phyloP scores from a whole-genome alignment of 1,140 invertebrate species.

The Alviniconcha marisindica region DNA sequence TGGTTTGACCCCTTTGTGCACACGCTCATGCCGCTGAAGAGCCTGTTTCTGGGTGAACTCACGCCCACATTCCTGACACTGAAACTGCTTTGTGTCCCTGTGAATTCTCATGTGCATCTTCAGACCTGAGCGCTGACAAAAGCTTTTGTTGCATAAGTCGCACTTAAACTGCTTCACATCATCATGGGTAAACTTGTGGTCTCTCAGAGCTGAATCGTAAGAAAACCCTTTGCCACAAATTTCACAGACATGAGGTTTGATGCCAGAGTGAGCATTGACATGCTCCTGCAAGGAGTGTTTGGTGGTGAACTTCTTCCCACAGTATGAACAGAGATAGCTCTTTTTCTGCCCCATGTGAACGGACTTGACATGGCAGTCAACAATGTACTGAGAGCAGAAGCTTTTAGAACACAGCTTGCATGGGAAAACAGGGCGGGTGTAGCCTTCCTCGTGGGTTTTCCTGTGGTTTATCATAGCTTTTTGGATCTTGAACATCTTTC shows the following conservation, averaged over 20 bases:
- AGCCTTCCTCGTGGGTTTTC: constrained; percentile 57
- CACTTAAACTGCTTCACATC: constrained; percentile 61
- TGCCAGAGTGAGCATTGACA: constrained; percentile 63
- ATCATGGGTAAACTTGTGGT: constrained; percentile 62
- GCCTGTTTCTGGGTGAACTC: constrained; percentile 72
- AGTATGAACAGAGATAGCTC: constrained; percentile 61
- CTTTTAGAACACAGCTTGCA: constrained; percentile 62
- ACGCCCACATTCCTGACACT: constrained; percentile 65
- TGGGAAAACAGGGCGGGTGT: constrained; percentile 48
- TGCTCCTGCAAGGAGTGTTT: constrained; percentile 65
- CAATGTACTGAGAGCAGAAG: constrained; percentile 56
- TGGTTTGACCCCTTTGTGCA: constrained; percentile 95
- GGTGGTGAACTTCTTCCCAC: constrained; percentile 68
- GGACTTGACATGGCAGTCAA: constrained; percentile 58
- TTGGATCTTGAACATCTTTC: constrained; percentile 61
- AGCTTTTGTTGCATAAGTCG: constrained; percentile 82
- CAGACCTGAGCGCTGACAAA: constrained; percentile 76
- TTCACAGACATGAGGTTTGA: constrained; percentile 63
- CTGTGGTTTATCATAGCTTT: constrained; percentile 58
- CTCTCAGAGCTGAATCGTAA: constrained; percentile 63
- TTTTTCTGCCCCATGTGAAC: constrained; percentile 60
- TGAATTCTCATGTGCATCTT: constrained; percentile 70
- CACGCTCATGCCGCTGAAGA: constrained; percentile 84
- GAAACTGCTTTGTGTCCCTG: constrained; percentile 54
- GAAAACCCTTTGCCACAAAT: constrained; percentile 65